Base-by-base conservation (phyloP, 2,888 invertebrate genomes). In the Slavum lentiscoides region DNA sequence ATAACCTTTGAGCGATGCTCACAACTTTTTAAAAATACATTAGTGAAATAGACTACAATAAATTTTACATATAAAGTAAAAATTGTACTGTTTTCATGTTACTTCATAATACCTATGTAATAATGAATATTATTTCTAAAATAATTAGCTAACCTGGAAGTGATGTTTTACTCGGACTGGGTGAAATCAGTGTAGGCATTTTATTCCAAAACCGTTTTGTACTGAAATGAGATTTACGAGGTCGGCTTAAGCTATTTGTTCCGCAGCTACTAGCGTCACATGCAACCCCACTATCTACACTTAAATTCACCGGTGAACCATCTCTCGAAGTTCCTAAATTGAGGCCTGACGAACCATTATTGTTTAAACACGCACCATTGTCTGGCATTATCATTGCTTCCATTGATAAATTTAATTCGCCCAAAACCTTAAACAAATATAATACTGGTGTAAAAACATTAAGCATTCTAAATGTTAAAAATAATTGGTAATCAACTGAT, bases 371-470 rank as follows among this genome's bases (percentile, higher is more conserved):
- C 23, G 82, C 69, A 74, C 81, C 76, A 66, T 90, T 90, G 85
- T 92, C 91, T 23, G 94, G 95, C 95, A 95, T 95, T 84, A 95
- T 87, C 94, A 95, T 94, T 68, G 94, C 94, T 88, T 95, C 95
- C 67, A 93, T 93, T 84, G 94, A 93, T 82, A 95, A 89, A 88
- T 95, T 95, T 82, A 95, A 88, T 87, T 95, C 94, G 67, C 94
- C 94, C 83, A 95, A 89, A 84, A 94, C 93, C 85, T 84, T 81
- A 4, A 76, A 75, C 1, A 75, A 17, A 75, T 43, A 62, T 30
- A 39, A 30, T 23, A 19, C 19, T 23, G 21, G 13, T 13, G 13
- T 13, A 8, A 11, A 49, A 39, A 43, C 17, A 61, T 61, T 73
- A 58, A 19, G 19, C 17, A 64, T 59, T 59, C 21, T 17, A 17